Base-by-base conservation (phyloP, 2,797 vertebrate genomes). In the Hydrophis major region DNA sequence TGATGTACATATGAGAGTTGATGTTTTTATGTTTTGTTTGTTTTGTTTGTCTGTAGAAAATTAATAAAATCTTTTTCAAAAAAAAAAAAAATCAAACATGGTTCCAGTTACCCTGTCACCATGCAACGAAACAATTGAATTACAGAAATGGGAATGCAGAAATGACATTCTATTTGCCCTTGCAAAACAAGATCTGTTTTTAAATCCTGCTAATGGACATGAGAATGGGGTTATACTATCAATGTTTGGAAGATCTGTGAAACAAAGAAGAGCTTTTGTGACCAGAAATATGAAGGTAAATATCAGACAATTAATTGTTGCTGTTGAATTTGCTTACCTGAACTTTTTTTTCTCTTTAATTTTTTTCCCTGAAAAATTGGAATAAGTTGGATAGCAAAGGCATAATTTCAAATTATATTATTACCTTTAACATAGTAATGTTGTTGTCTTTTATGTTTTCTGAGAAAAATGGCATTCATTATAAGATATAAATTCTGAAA, bases 121-220 rank as follows among this genome's bases (percentile, higher is more conserved):
- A 61, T 99, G 99, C 18, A 98, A 99, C 42, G 97, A 97, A 4
- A 98, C 93, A 0, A 99, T 93, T 1, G 89, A 96, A 3, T 96
- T 99, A 28, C 99, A 99, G 95, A 98, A 97, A 42, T 99, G 99
- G 99, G 98, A 98, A 91, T 99, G 99, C 94, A 98, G 98, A 96
- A 99, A 99, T 4, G 98, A 98, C 0, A 99, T 98, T 0, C 97
- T 99, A 37, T 98, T 99, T 90, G 98, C 98, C 56, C 96, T 99
- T 2, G 96, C 97, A 2, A 96, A 97, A 90, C 96, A 98, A 90
- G 97, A 98, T 37, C 97, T 99, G 18, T 98, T 98, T 97, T 97
- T 99, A 91, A 99, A 98, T 96, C 99, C 98, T 90, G 98, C 98
- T 25, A 98, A 99, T 91, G 96, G 18, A 14, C 97, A 98, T 2